phyloP scores from a whole-genome alignment of 1,140 invertebrate genomes.

The Neotoxoptera formosana region DNA sequence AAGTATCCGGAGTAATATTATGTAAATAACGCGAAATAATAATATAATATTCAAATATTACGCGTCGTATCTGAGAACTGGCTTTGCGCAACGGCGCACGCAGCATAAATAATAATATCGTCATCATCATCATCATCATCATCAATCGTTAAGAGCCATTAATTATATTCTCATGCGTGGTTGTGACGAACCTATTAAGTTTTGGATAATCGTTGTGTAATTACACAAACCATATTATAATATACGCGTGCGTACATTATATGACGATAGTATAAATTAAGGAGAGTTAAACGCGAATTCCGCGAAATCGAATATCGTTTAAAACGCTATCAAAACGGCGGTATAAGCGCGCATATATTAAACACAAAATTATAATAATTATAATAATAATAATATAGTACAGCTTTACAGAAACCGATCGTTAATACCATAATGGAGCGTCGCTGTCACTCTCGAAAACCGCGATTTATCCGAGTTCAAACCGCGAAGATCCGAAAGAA shows the following conservation, averaged over 20 bases:
- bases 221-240: background rate
- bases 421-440: no score
- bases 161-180: slow-evolving; percentile 2
- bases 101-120: background rate
- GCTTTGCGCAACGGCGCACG: background rate
- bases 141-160: background rate
- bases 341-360: background rate
- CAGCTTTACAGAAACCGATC: background rate
- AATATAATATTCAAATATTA: no score
- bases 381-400: background rate
- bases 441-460: background rate
- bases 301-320: background rate
- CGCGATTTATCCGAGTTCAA: background rate
- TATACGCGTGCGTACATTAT: background rate
- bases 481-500: background rate
- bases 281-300: background rate
- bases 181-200: slow-evolving; percentile 2
- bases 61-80: no score
- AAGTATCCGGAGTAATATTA: no score
- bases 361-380: background rate
- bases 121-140: background rate
- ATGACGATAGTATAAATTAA: background rate
- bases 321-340: background rate
- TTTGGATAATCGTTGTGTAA: background rate
- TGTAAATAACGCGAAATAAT: background rate